These are phyloP conservation scores for Eupeodes corollae DNA, from an alignment of 1,140 invertebrate genomes.

Conservation along the genomic window DNA sequence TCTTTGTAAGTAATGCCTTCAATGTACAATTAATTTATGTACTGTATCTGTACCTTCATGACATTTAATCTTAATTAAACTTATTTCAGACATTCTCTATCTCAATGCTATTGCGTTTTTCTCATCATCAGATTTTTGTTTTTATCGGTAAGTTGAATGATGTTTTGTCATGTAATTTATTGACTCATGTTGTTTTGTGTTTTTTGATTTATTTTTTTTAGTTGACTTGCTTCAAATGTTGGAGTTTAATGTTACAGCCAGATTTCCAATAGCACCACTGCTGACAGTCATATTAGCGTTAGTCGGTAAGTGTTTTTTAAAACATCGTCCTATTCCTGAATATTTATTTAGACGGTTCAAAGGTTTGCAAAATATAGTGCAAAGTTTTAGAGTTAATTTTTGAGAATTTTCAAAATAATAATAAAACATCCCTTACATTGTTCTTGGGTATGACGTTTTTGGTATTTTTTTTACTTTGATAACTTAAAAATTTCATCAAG, in stretches of 20 bases:
- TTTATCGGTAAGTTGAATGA: slow-evolving; percentile 78
- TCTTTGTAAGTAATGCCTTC: slow-evolving; percentile 81
- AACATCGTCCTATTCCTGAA: too few species aligned
- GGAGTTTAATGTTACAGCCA: slow-evolving; percentile 85
- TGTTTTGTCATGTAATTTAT: slow-evolving; percentile 3
- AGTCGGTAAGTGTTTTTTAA: slow-evolving; percentile 67
- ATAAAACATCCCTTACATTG: too few species aligned
- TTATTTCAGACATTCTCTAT: slow-evolving; percentile 87
- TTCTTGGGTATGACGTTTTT: too few species aligned
- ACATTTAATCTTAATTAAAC: not conserved
- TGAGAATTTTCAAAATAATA: too few species aligned
- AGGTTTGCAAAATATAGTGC: too few species aligned
- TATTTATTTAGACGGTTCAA: too few species aligned
- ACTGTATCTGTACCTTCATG: too few species aligned
- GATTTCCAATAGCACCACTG: slow-evolving; percentile 90
- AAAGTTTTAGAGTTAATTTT: too few species aligned
- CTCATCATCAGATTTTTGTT: slow-evolving; percentile 97
- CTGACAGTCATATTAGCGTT: slow-evolving; percentile 94
- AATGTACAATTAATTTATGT: not conserved
- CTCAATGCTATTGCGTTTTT: slow-evolving; percentile 94
- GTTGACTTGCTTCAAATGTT: slow-evolving; percentile 95
- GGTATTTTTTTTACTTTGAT: too few species aligned
- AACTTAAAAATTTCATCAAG: too few species aligned
- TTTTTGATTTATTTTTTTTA: slow-evolving; percentile 36
- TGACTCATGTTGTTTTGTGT: not conserved